A percentile compares a stretch with the other conserved stretches of the same genome.
Evolutionary conservation across 2,888 invertebrate species (phyloP).

Genomic region (Tuta absoluta): DNA sequence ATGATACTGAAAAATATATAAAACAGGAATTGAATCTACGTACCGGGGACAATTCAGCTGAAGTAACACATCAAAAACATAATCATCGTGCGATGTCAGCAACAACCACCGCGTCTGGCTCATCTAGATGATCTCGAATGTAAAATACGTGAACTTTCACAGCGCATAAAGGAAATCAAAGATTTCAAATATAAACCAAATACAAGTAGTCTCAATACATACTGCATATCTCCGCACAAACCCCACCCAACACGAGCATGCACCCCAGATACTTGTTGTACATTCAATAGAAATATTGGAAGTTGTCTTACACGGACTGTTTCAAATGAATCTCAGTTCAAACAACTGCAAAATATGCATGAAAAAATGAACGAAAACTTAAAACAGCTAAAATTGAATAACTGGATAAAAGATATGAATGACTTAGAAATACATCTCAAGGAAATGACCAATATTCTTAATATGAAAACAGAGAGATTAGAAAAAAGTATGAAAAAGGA

Average conservation of each 20-base stretch:
- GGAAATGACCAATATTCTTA: neutral
- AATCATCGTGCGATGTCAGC: neutral
- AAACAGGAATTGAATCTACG: no score
- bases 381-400: neutral
- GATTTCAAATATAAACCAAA: neutral
- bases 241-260: neutral
- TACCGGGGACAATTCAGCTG: no score
- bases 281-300: neutral
- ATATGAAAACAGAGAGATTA: constrained; percentile 3
- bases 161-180: neutral
- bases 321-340: neutral
- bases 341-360: neutral
- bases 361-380: neutral
- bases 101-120: neutral
- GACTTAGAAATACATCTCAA: neutral
- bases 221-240: neutral
- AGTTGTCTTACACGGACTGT: neutral
- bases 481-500: neutral
- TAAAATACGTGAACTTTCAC: neutral
- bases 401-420: neutral
- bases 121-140: neutral
- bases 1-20: no score
- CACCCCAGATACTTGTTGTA: neutral
- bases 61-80: no score
- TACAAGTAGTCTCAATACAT: neutral